phyloP scores from a whole-genome alignment of 1,140 invertebrate species.

The Zaprionus davidi region DNA sequence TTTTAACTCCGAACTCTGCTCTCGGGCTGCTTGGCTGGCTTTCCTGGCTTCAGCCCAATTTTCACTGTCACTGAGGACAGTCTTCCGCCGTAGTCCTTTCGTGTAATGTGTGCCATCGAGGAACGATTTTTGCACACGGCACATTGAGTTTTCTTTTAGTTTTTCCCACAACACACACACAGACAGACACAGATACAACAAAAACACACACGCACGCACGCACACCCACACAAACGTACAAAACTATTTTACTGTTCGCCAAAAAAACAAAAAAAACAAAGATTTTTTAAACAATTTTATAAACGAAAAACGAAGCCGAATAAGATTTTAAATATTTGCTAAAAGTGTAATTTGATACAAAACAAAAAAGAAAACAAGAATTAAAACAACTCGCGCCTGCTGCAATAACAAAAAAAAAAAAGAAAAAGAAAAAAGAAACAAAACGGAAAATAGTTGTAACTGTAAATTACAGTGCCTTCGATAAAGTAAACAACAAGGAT shows the following conservation, averaged over 20 bases:
- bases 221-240: slow-evolving; percentile 36
- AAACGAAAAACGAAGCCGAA: slow-evolving; percentile 26
- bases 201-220: slow-evolving; percentile 21
- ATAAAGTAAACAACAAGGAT: slow-evolving; percentile 59
- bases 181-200: slow-evolving; percentile 22
- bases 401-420: slow-evolving; percentile 16
- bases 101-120: slow-evolving; percentile 75
- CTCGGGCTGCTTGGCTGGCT: slow-evolving; percentile 16
- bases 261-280: slow-evolving; percentile 34
- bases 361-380: slow-evolving; percentile 14
- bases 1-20: slow-evolving; percentile 52
- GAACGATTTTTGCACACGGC: slow-evolving; percentile 65
- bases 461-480: slow-evolving; percentile 75
- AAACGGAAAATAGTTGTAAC: slow-evolving; percentile 64
- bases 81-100: slow-evolving; percentile 76
- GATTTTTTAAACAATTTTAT: slow-evolving; percentile 62
- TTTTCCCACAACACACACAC: slow-evolving; percentile 53
- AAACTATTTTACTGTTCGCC: slow-evolving; percentile 24
- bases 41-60: slow-evolving; percentile 47
- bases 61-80: slow-evolving; percentile 57
- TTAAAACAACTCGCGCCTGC: slow-evolving; percentile 31
- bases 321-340: slow-evolving; percentile 60
- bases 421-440: slow-evolving; percentile 14
- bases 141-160: slow-evolving; percentile 72
- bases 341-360: slow-evolving; percentile 70